phyloP scores from a whole-genome alignment of 2,113 vertebrate genomes.

The Cyrtonyx montezumae region DNA sequence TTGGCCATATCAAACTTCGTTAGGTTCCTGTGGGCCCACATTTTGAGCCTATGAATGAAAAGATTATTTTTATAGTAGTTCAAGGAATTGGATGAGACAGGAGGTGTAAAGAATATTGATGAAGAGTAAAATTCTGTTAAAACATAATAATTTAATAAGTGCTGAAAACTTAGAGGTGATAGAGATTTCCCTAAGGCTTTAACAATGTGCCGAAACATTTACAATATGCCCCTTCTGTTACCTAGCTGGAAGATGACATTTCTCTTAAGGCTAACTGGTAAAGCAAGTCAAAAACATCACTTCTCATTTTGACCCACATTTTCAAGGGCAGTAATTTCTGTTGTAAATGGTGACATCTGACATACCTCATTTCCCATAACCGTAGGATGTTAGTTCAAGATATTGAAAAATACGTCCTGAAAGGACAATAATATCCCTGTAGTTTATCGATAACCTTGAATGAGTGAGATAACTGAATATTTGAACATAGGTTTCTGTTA shows the following conservation, averaged over 20 bases:
- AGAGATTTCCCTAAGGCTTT: neutral
- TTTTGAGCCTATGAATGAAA: neutral
- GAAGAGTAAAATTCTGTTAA: neutral
- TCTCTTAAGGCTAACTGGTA: neutral
- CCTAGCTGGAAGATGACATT: neutral
- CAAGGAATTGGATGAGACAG: neutral
- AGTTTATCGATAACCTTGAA: neutral
- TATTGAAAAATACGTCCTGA: neutral
- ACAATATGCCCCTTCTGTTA: neutral
- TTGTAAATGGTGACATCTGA: neutral
- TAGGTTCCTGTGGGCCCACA: too few relatives aligned
- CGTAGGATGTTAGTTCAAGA: neutral
- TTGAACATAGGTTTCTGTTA: neutral
- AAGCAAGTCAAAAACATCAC: neutral
- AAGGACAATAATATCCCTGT: neutral
- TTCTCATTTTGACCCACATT: neutral
- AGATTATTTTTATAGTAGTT: neutral
- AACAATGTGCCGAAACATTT: neutral
- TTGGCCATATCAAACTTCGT: too few relatives aligned
- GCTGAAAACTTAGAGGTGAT: neutral
- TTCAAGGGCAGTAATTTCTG: conserved; percentile 15
- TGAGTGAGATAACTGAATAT: neutral
- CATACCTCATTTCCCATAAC: neutral
- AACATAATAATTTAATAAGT: neutral
- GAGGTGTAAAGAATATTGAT: neutral